Evolutionary conservation across 2,797 vertebrate species (phyloP).

Genomic region (Hippoglossus hippoglossus): DNA sequence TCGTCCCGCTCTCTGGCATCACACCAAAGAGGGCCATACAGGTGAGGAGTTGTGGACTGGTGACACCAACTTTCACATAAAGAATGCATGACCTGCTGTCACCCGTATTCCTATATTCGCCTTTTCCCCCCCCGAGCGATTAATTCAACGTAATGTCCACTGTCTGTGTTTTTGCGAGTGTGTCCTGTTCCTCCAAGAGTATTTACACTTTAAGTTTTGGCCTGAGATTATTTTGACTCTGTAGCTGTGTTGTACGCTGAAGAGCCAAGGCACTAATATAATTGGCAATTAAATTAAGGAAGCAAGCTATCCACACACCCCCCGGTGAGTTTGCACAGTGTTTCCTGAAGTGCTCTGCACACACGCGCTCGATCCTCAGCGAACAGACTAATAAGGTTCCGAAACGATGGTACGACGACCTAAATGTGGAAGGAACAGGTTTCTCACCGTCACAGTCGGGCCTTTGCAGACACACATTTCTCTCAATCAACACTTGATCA

Average conservation of each 20-base stretch:
- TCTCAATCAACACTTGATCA: conserved; percentile 28
- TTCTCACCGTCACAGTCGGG: conserved; percentile 21
- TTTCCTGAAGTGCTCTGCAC: conserved; percentile 66
- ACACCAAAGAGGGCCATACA: conserved; percentile 37
- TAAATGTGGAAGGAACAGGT: conserved; percentile 43
- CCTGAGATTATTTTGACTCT: conserved; percentile 80
- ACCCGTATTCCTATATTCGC: not conserved
- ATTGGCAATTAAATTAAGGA: conserved; percentile 83
- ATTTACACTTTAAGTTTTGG: conserved; percentile 79
- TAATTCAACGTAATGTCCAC: conserved; percentile 10
- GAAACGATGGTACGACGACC: conserved; percentile 33
- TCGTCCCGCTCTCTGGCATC: conserved; percentile 36
- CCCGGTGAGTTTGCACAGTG: conserved; percentile 69
- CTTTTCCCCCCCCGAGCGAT: conserved; percentile 10
- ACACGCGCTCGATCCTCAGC: conserved; percentile 41
- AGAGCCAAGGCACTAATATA: conserved; percentile 74
- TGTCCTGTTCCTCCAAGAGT: conserved; percentile 66
- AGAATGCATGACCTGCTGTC: conserved; percentile 20
- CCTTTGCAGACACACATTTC: conserved; percentile 5
- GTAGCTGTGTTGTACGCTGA: conserved; percentile 70
- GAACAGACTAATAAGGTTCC: conserved; percentile 38
- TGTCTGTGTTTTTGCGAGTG: conserved; percentile 36
- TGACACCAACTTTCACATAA: conserved; percentile 39
- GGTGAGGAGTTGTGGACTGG: conserved; percentile 49
- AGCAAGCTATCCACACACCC: conserved; percentile 65